A percentile compares a stretch with the other conserved stretches of the same genome.
Evolutionary conservation across 2,888 invertebrate species (phyloP).

Genomic region (Melieria omissa): DNA sequence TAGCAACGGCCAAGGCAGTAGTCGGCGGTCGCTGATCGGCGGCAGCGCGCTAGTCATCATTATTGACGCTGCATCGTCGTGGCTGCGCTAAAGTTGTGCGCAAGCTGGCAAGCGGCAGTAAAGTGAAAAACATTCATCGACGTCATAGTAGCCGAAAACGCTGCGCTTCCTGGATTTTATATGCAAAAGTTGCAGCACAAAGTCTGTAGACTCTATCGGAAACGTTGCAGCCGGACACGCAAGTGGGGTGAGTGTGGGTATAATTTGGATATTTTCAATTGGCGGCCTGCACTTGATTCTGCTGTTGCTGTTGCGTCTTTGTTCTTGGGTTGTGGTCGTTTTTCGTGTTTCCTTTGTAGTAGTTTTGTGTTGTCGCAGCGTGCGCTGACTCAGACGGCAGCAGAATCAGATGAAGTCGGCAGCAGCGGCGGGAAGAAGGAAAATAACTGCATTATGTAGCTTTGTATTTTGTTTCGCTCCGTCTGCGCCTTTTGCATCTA

Average conservation of each 20-base stretch:
- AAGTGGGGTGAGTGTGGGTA: slow-evolving; percentile 10
- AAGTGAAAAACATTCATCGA: neutral
- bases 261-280: neutral
- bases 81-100: too few species aligned
- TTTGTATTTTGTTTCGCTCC: too few species aligned
- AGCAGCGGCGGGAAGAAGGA: too few species aligned
- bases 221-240: neutral
- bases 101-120: too few species aligned
- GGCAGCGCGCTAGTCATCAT: neutral
- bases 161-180: neutral
- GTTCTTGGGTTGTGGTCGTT: neutral
- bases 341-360: neutral
- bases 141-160: neutral
- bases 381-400: too few species aligned
- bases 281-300: neutral
- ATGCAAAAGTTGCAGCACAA: slow-evolving; percentile 12
- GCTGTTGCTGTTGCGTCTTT: neutral
- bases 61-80: neutral
- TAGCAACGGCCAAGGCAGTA: too few species aligned
- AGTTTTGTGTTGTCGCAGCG: too few species aligned
- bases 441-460: too few species aligned
- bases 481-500: too few species aligned
- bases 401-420: too few species aligned
- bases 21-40: neutral
- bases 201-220: neutral